phyloP scores from a whole-genome alignment of 2,888 invertebrate genomes.

The Limnephilus auricula region DNA sequence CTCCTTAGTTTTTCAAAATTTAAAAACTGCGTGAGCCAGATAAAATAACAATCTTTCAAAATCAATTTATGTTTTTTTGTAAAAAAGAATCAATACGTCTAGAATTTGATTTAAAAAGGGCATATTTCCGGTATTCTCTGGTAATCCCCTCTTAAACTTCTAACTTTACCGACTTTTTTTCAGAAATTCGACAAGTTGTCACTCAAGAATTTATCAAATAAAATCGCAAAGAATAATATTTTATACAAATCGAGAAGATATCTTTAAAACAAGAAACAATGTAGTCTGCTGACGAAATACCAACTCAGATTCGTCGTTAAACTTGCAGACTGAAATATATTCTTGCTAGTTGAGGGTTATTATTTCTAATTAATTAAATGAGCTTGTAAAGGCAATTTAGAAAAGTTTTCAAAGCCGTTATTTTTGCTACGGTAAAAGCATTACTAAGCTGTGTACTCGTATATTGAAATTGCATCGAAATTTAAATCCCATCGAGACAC shows the following conservation, averaged over 20 bases:
- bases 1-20: too few relatives aligned
- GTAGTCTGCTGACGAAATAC: background rate
- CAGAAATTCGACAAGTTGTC: background rate
- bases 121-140: too few relatives aligned
- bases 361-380: background rate
- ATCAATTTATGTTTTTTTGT: too few relatives aligned
- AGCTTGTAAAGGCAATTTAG: background rate
- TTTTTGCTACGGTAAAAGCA: background rate
- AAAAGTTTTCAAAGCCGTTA: background rate
- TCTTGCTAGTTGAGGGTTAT: background rate
- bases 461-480: too few relatives aligned
- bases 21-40: too few relatives aligned
- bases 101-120: too few relatives aligned
- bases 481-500: too few relatives aligned
- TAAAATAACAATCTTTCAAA: too few relatives aligned
- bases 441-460: too few relatives aligned
- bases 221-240: background rate
- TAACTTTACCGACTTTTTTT: too few relatives aligned
- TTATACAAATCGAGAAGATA: background rate
- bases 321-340: background rate
- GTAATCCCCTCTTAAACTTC: too few relatives aligned
- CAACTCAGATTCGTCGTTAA: background rate
- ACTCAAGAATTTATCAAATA: background rate
- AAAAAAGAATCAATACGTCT: too few relatives aligned
- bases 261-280: background rate